Conservation (phyloP, 2,113 vertebrate species). For the Gymnobelideus leadbeateri region DNA sequence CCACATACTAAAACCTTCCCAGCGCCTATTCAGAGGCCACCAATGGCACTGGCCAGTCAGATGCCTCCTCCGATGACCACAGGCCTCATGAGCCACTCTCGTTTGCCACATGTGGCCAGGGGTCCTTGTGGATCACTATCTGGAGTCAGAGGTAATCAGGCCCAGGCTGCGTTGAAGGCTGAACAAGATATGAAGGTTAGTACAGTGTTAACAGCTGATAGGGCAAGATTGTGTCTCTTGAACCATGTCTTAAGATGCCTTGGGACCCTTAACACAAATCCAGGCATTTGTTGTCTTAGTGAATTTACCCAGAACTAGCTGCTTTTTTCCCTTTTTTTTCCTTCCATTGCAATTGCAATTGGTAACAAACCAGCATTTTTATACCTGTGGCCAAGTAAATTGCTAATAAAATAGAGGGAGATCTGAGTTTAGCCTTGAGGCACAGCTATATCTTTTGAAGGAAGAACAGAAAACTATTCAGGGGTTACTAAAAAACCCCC, state of each 20-base stretch:
- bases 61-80: constrained; percentile 92
- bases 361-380: constrained; percentile 61
- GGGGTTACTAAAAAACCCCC: background rate
- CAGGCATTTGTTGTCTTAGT: constrained; percentile 64
- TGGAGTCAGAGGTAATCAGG: constrained; percentile 91
- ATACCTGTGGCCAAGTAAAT: constrained; percentile 54
- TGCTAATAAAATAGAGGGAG: constrained; percentile 60
- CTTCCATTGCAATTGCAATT: constrained; percentile 22
- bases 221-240: constrained; percentile 77
- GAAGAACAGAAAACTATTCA: constrained; percentile 33
- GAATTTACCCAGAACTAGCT: constrained; percentile 2
- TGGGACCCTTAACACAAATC: constrained; percentile 67
- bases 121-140: constrained; percentile 90
- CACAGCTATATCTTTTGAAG: constrained; percentile 38
- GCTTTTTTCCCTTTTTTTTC: background rate
- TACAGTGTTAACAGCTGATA: constrained; percentile 80
- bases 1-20: constrained; percentile 95
- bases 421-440: constrained; percentile 62
- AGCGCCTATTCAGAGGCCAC: constrained; percentile 93
- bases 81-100: constrained; percentile 95
- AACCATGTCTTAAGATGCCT: constrained; percentile 76
- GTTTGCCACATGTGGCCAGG: constrained; percentile 90
- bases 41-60: constrained; percentile 90
- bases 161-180: constrained; percentile 92
- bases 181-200: constrained; percentile 96